Conservation (phyloP, 2,113 vertebrate genomes). For the Panthera tigris region DNA sequence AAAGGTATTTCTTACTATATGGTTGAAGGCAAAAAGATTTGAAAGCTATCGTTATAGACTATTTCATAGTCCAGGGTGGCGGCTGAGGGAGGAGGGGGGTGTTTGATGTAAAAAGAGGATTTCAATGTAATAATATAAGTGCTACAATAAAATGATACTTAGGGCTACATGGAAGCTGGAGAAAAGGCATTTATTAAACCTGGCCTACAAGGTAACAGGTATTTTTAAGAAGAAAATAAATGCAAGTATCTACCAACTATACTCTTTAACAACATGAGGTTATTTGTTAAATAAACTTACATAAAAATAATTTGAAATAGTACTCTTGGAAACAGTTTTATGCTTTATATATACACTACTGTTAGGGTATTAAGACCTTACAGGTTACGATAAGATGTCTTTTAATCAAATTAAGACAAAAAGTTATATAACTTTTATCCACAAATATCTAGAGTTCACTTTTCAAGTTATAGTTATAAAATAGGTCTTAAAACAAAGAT, state of each 20-base stretch:
- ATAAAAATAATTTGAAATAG: neutral
- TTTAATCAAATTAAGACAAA: neutral
- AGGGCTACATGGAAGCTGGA: neutral
- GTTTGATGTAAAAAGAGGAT: neutral
- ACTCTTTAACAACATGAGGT: neutral
- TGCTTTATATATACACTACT: neutral
- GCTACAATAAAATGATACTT: neutral
- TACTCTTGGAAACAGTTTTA: conserved; percentile 17
- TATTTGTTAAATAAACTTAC: neutral
- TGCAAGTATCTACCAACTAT: neutral
- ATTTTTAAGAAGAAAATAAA: conserved; percentile 42
- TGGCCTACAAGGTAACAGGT: neutral
- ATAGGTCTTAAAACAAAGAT: neutral
- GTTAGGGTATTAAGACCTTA: neutral
- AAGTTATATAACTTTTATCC: neutral
- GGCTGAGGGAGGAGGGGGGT: neutral
- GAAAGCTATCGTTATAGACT: neutral
- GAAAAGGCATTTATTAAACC: neutral
- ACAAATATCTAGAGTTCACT: neutral
- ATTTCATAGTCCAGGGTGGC: neutral
- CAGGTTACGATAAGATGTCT: neutral
- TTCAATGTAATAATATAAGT: neutral
- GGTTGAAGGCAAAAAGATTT: conserved; percentile 4
- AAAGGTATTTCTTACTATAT: neutral
- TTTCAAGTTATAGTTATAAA: conserved; percentile 35